Base-by-base conservation (phyloP, 1,140 invertebrate genomes). In the Drosophila lacertosa region DNA sequence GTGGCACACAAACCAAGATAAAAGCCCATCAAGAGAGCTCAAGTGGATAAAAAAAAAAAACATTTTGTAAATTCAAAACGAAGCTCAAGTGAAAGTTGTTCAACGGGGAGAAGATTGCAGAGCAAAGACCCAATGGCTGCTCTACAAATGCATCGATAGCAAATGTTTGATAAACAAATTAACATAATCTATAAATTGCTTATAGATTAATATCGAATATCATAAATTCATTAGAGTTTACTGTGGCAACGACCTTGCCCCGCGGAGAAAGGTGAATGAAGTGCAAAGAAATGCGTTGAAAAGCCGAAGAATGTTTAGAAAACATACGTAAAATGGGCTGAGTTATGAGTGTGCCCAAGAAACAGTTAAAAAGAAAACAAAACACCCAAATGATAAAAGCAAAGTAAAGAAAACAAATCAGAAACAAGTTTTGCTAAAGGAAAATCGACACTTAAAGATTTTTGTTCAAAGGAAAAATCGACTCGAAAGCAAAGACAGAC, bases 241-340 rank as follows among this genome's bases (percentile, higher is more conserved):
- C 26, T 65, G 63, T 58, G 63, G 53, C 44, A 67, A 59, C 64
- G 64, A 67, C 64, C 64, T 67, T 69, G 66, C 48, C 13, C n/a
- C 1, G 7, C 0, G 2, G 7, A 26, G 20, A 39, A 64, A 22
- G 29, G 50, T 45, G 42, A 15, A 32, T 16, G 35, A 42, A 64
- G 54, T 16, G 50, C 18, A 48, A 54, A 22, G 63, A 50, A 66
- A 48, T 32, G 63, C 33, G 33, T 50, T 40, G 54, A 58, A 47
- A 39, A 39, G 18, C 15, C 29, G 24, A 53, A 53, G 24, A 32
- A 53, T 51, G 35, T 10, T 4, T 37, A 57, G 22, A 47, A 47
- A 47, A 24, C n/a, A 32, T 13, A 13, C n/a, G 10, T 39, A 7
- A 42, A 29, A 55, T 15, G 3, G 33, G 18, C 18, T 45, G 22